phyloP scores from a whole-genome alignment of 92 coral and sea anemone genomes.

The Ricordea florida region DNA sequence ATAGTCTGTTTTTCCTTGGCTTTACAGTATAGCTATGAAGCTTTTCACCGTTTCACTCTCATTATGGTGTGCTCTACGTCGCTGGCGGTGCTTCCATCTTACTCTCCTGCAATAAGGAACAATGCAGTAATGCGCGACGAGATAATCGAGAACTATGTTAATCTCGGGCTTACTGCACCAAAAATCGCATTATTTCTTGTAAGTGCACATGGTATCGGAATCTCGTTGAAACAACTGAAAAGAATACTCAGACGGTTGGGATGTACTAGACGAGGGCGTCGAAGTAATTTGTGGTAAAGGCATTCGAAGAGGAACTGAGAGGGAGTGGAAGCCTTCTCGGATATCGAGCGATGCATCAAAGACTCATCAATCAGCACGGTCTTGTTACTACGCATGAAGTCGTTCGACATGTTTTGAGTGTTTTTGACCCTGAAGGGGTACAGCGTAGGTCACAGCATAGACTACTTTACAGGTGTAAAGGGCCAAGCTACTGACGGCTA shows the following conservation, averaged over 20 bases:
- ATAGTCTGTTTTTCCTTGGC: background rate
- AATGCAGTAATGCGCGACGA: background rate
- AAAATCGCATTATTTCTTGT: background rate
- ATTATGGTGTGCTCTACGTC: constrained; percentile 2
- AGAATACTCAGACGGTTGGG: background rate
- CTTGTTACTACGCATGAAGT: constrained; percentile 14
- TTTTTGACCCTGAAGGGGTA: constrained; percentile 24
- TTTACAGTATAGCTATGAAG: background rate
- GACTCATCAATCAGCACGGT: constrained; percentile 5
- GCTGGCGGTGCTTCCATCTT: too few species aligned
- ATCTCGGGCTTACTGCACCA: background rate
- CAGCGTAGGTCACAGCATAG: background rate
- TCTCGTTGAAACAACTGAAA: constrained; percentile 9
- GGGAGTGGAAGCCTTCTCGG: constrained; percentile 41
- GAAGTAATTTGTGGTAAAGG: background rate
- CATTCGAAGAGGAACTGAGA: too few species aligned
- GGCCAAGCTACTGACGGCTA: constrained; percentile 23
- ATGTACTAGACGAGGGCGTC: constrained; percentile 1
- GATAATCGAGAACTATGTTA: too few species aligned
- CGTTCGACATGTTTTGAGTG: constrained; percentile 21
- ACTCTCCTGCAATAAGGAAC: too few species aligned
- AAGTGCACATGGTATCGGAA: background rate
- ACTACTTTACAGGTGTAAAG: background rate
- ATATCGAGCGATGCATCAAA: constrained; percentile 48
- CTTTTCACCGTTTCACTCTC: background rate